Evolutionary conservation across 2,113 vertebrate species (phyloP).

Genomic region (Xiphorhynchus elegans): DNA sequence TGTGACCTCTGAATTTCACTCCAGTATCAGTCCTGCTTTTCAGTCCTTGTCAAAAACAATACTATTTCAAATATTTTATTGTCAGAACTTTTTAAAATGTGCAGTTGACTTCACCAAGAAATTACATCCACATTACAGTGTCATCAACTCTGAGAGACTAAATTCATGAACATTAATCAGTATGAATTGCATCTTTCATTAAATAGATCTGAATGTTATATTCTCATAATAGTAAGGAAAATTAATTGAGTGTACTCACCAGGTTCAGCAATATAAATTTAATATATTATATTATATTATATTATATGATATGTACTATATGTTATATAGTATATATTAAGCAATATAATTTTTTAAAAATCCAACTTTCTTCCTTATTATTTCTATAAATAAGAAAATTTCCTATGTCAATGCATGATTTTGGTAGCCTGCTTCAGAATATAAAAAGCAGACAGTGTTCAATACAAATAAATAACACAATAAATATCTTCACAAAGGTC

Average conservation of each 20-base stretch:
- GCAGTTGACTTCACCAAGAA: background rate
- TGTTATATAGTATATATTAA: background rate
- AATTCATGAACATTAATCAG: background rate
- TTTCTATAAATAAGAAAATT: background rate
- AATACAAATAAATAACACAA: background rate
- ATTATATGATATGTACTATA: background rate
- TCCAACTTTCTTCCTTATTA: background rate
- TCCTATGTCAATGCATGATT: background rate
- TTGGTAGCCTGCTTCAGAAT: background rate
- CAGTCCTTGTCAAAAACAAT: background rate
- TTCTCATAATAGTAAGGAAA: background rate
- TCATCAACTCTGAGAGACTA: background rate
- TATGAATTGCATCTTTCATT: background rate
- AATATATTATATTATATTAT: no score
- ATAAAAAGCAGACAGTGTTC: background rate
- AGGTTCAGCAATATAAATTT: background rate
- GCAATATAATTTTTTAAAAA: background rate
- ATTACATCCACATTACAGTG: background rate
- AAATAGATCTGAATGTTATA: background rate
- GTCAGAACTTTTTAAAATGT: accelerated
- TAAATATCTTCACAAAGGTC: accelerated
- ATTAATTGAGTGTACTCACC: background rate
- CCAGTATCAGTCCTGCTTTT: background rate
- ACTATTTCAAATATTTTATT: background rate
- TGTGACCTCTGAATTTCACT: background rate